A percentile compares a stretch with the other conserved stretches of the same genome.
Evolutionary conservation across 2,113 vertebrate genomes (phyloP).

Genomic region (Anthoscopus minutus): DNA sequence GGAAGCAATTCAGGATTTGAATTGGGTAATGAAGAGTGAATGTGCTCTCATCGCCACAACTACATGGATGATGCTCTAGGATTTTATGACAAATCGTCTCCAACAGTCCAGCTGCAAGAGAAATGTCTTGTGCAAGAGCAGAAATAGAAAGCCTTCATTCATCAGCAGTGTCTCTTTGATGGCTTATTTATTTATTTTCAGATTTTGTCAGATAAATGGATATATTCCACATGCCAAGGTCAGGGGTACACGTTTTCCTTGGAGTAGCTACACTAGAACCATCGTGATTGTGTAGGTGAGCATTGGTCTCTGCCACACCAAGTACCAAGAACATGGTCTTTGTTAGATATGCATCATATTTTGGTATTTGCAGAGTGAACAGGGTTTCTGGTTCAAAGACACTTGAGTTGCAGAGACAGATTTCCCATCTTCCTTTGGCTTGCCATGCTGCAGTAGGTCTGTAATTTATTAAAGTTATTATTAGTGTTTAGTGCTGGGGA

Average conservation of each 20-base stretch:
- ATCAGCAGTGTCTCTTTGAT: constrained; percentile 9
- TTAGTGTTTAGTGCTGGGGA: neutral
- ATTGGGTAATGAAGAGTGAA: constrained; percentile 54
- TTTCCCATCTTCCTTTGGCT: neutral
- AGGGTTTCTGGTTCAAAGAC: neutral
- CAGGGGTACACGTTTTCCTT: neutral
- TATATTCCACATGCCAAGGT: neutral
- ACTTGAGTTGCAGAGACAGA: neutral
- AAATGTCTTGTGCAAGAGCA: constrained; percentile 20
- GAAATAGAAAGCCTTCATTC: constrained; percentile 47
- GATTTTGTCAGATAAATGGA: neutral
- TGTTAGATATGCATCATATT: neutral
- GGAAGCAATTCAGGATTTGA: constrained; percentile 50
- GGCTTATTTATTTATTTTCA: neutral
- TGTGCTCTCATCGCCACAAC: constrained; percentile 33
- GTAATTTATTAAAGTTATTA: neutral
- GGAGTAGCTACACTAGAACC: neutral
- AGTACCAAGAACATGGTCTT: neutral
- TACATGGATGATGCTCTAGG: constrained; percentile 32
- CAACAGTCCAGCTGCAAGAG: constrained; percentile 61
- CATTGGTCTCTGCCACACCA: neutral
- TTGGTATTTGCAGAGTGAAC: neutral
- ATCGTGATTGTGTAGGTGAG: neutral
- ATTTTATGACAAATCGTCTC: constrained; percentile 51
- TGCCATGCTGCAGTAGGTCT: neutral